Base-by-base conservation (phyloP, 2,888 invertebrate genomes). In the Heteropelma amictum region DNA sequence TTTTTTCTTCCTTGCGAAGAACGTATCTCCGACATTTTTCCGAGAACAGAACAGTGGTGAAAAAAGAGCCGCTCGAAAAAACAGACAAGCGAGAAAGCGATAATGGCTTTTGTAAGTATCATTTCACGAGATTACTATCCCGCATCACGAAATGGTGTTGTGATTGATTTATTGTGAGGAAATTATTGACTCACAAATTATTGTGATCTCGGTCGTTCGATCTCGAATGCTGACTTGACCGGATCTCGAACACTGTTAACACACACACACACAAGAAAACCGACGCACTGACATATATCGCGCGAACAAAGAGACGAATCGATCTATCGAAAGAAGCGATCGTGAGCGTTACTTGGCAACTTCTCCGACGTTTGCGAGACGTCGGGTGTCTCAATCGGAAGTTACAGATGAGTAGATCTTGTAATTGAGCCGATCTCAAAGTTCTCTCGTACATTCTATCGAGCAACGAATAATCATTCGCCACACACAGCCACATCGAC, bases 381-480 rank as follows among this genome's bases (percentile, higher is more conserved):
- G 77, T 82, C 78, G 77, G 42, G 54, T 49, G 47, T 67, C 56
- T 63, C 70, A 63, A 70, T 63, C 75, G 69, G 75, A 60, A 79
- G 79, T 78, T 71, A 72, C 65, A 54, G 35, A 70, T 45, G 51
- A 51, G 51, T 30, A 51, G 61, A 70, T 63, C 42, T 78, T 76
- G 73, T 84, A 83, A 84, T 83, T 83, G 83, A 80, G 79, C 77
- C 72, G 79, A 79, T 81, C 80, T 76, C 28, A 21, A 33, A 45
- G 40, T 53, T n/a, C 23, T 49, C 56, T 26, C 12, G 60, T 12
- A 23, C 54, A 38, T 54, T 47, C 49, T 38, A 77, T 75, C 80
- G 80, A 77, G 77, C 81, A 77, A 81, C 80, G 83, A 83, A 80
- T 80, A 82, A 83, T 82, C 80, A 81, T 81, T 77, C 76, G 21